Conservation (phyloP, 2,888 invertebrate genomes). For the Nephrotoma flavescens region DNA sequence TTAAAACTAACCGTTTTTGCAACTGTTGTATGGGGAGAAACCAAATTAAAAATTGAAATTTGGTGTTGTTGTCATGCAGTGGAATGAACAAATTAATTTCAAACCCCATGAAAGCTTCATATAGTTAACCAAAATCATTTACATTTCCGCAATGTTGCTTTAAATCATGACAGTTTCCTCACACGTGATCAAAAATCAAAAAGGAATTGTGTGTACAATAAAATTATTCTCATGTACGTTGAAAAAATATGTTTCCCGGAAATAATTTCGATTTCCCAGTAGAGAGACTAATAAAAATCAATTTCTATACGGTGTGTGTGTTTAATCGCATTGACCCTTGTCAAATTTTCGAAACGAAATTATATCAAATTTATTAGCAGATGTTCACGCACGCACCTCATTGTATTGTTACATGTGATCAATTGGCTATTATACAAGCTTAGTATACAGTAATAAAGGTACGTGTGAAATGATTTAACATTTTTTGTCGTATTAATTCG, state of each 20-base stretch:
- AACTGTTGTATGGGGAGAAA: too few species aligned
- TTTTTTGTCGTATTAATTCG: not conserved
- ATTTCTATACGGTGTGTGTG: not conserved
- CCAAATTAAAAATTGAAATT: too few species aligned
- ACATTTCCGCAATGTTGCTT: too few species aligned
- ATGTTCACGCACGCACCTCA: not conserved
- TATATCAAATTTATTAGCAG: not conserved
- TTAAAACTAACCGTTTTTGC: too few species aligned
- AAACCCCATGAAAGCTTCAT: too few species aligned
- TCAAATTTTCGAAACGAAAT: not conserved
- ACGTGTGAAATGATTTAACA: not conserved
- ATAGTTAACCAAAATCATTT: too few species aligned
- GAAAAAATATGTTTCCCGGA: not conserved
- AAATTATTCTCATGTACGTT: not conserved
- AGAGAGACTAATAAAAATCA: not conserved
- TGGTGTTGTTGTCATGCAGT: too few species aligned
- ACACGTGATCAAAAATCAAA: not conserved
- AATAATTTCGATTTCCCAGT: not conserved
- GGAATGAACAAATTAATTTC: too few species aligned
- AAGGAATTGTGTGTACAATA: not conserved
- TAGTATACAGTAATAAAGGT: not conserved
- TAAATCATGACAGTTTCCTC: not conserved
- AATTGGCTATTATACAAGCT: not conserved
- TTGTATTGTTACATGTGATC: not conserved
- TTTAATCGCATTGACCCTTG: not conserved